Base-by-base conservation (phyloP, 2,797 vertebrate genomes). In the Coccyzus lansbergi region DNA sequence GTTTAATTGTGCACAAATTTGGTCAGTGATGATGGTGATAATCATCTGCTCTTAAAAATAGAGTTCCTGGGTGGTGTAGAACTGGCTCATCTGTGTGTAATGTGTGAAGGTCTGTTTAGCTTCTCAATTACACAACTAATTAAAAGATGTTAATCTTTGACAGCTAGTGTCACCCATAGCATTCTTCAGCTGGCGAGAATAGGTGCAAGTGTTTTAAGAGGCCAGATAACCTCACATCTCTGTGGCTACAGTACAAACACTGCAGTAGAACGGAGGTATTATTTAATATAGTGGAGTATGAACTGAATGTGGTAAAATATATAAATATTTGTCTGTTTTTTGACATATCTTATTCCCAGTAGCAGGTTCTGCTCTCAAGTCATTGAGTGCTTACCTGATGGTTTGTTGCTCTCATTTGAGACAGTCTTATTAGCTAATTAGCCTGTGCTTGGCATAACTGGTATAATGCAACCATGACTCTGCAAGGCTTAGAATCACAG, bases 341-440 rank as follows among this genome's bases (percentile, higher is more conserved):
- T 24, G 49, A 13, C 2, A 0, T 36, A 5, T 0, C 8, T 4
- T 17, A 0, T 71, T 86, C 28, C 5, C 53, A 58, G 70, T n/a
- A 48, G 36, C 20, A 46, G 24, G 22, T 31, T 53, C n/a, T 77
- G 34, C 28, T 90, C n/a, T 29, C 9, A 36, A 64, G 52, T 71
- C 40, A 40, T 33, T 56, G 36, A 5, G 26, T 28, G 25, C 16
- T 81, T 63, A 51, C 44, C 20, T 6, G 5, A 2, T 59, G 40
- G 49, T 31, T 49, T 77, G 12, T 52, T 72, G 42, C 46, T 74
- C 7, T 64, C 5, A 3, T n/a, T 58, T 67, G 52, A 64, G 24
- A 40, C 31, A 81, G 62, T 26, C 20, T 62, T 58, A 21, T 53
- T 60, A 58, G 22, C 25, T 53, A 16, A 33, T 38, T 31, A n/a